Conservation (phyloP, 2,797 vertebrate species). For the Perodicticus potto region DNA sequence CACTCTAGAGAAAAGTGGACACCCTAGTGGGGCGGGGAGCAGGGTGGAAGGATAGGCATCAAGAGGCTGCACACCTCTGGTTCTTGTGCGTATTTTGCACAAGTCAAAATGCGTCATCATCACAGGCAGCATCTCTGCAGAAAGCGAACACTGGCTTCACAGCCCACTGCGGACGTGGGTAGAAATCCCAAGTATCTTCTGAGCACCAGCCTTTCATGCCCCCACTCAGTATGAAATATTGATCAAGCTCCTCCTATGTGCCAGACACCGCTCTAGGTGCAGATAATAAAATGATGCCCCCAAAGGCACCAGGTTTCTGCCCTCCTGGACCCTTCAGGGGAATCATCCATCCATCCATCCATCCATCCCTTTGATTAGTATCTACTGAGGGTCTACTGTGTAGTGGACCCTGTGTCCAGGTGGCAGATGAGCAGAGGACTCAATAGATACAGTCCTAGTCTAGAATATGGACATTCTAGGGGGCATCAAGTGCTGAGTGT, state of each 20-base stretch:
- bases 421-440: background rate
- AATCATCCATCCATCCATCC: rapidly evolving
- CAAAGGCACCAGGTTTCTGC: background rate
- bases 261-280: background rate
- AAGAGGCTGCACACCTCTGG: background rate
- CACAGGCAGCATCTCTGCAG: background rate
- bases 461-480: background rate
- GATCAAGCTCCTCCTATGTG: background rate
- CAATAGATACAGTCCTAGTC: background rate
- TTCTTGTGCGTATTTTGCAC: background rate
- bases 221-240: background rate
- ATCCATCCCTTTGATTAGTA: background rate
- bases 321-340: background rate
- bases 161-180: background rate
- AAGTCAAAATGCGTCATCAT: background rate
- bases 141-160: background rate
- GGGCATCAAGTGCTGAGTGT: rapidly evolving
- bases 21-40: background rate
- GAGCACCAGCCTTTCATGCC: background rate
- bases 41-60: background rate
- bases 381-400: background rate
- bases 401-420: background rate
- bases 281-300: background rate
- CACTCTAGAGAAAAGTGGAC: background rate
- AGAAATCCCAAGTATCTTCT: background rate